Evolutionary conservation across 2,113 vertebrate species (phyloP).

Genomic region (Chaenocephalus aceratus): DNA sequence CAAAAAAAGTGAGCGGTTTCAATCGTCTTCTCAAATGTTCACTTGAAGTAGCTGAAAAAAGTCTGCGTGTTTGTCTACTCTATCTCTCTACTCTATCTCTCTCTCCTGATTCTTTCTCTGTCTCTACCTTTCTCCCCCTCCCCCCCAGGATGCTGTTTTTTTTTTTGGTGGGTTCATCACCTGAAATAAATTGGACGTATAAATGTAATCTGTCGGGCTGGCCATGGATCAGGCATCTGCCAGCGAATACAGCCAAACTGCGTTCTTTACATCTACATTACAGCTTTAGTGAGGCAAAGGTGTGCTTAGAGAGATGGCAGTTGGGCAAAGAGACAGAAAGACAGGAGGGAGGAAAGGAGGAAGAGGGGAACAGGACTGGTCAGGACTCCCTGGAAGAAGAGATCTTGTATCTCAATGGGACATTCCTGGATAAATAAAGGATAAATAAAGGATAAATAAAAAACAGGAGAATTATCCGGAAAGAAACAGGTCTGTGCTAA

Average conservation of each 20-base stretch:
- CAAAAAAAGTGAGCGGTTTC: conserved; percentile 24
- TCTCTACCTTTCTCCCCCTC: conserved; percentile 52
- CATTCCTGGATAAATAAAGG: no score
- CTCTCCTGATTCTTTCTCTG: conserved; percentile 41
- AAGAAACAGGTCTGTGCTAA: conserved; percentile 8
- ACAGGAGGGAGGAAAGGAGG: background rate
- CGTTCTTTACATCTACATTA: conserved; percentile 59
- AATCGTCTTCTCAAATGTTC: conserved; percentile 46
- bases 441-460: no score
- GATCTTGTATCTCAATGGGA: no score
- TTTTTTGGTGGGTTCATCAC: conserved; percentile 51
- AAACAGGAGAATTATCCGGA: conserved; percentile 11
- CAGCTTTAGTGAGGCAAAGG: conserved; percentile 42
- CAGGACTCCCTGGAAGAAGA: no score
- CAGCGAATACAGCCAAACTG: conserved; percentile 41
- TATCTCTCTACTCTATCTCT: conserved; percentile 23
- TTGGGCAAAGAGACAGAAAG: conserved; percentile 45
- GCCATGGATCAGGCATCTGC: conserved; percentile 55
- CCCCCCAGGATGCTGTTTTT: conserved; percentile 23
- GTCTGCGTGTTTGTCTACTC: conserved; percentile 19
- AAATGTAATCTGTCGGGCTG: conserved; percentile 53
- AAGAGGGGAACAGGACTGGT: background rate
- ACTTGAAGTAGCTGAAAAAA: conserved; percentile 39
- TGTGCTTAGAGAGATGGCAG: conserved; percentile 42
- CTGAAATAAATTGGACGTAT: conserved; percentile 61